A percentile compares a stretch with the other conserved stretches of the same genome.
These are phyloP conservation scores for Drosophila nannoptera DNA, from an alignment of 1,140 invertebrate species.

Conservation along the genomic window DNA sequence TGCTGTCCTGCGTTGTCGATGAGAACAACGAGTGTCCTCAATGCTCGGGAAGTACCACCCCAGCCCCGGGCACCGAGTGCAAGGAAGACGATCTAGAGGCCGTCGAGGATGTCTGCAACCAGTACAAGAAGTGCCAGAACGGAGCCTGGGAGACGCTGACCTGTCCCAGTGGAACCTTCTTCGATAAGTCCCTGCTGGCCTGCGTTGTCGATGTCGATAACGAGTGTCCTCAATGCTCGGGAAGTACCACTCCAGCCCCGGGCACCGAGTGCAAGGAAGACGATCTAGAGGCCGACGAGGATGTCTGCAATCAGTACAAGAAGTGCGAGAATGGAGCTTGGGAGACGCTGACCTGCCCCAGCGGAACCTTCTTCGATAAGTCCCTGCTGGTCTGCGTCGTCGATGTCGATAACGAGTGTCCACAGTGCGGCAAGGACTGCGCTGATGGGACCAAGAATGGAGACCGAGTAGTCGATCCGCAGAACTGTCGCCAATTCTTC, in stretches of 20 bases:
- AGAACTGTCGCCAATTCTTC: no score
- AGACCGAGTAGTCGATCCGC: no score
- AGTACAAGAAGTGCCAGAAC: no score
- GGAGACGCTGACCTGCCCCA: background rate
- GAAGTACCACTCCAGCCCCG: constrained; percentile 36
- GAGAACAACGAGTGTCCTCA: background rate
- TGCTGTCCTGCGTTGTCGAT: background rate
- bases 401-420: background rate
- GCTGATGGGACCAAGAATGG: constrained; percentile 1
- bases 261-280: background rate
- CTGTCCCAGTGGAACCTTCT: no score
- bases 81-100: constrained; percentile 15
- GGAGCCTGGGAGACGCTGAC: no score
- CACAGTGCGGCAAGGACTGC: constrained; percentile 18
- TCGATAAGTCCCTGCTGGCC: no score
- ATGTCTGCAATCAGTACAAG: background rate
- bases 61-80: constrained; percentile 26
- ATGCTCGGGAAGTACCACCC: background rate
- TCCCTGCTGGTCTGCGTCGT: background rate
- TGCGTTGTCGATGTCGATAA: no score
- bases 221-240: no score
- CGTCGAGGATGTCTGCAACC: no score
- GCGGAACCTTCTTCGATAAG: background rate
- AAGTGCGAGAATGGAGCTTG: background rate
- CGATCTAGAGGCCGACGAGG: background rate